Percentiles rank a stretch among this genome's conserved stretches.
Conservation (phyloP, 2,888 invertebrate genomes). For the Masnerella sp. region DNA sequence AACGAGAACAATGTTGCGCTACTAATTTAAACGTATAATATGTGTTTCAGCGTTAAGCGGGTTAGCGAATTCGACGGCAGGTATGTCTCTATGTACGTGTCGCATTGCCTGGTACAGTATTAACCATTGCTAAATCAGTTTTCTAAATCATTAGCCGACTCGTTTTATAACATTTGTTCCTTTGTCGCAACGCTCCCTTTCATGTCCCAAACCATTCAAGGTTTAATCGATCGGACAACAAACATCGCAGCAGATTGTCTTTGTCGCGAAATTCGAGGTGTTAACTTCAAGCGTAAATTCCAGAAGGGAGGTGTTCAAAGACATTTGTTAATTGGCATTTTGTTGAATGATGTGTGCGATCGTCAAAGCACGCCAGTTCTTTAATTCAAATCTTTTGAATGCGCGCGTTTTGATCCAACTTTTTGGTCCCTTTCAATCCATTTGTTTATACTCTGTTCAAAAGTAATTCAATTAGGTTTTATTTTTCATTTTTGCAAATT, state of each 20-base stretch:
- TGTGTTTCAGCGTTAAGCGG: constrained; percentile 79
- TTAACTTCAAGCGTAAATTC: constrained; percentile 19
- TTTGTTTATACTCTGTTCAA: too few relatives aligned
- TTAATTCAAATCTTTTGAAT: background rate
- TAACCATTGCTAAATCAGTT: constrained; percentile 76
- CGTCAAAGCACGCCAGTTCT: background rate
- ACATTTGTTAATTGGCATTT: constrained; percentile 11
- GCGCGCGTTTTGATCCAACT: background rate
- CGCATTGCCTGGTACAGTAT: constrained; percentile 78
- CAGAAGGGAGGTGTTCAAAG: background rate
- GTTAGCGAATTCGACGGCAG: constrained; percentile 79
- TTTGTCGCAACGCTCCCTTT: constrained; percentile 34
- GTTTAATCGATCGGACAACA: too few relatives aligned
- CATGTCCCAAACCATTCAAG: constrained; percentile 8
- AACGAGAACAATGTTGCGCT: constrained; percentile 27
- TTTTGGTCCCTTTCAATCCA: too few relatives aligned
- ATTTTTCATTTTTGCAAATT: too few relatives aligned
- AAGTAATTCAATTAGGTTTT: too few relatives aligned
- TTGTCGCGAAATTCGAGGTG: constrained; percentile 23
- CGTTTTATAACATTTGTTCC: constrained; percentile 44
- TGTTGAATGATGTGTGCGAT: background rate
- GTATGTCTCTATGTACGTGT: constrained; percentile 79
- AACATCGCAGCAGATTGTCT: constrained; percentile 13
- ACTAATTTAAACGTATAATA: constrained; percentile 59
- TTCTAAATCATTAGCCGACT: constrained; percentile 57